These are phyloP conservation scores for Tenthredo distinguenda DNA, from an alignment of 2,888 invertebrate genomes.

Conservation along the genomic window DNA sequence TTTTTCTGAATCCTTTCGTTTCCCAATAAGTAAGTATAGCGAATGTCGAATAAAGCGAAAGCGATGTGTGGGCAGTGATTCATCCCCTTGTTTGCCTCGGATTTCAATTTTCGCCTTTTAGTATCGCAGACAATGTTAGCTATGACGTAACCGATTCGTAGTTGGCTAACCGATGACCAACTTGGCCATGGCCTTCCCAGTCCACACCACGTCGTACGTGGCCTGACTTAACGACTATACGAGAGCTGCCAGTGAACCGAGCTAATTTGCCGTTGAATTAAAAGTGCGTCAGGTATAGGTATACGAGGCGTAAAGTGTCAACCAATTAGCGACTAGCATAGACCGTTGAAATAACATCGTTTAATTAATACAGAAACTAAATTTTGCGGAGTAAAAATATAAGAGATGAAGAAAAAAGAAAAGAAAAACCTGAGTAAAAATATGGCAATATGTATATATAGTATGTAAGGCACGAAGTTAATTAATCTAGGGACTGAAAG, in stretches of 20 bases:
- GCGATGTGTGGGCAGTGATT: slow-evolving; percentile 14
- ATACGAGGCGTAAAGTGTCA: not conserved
- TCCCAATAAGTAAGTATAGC: not conserved
- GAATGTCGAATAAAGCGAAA: not conserved
- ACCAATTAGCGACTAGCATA: slow-evolving; percentile 18
- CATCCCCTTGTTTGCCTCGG: slow-evolving; percentile 31
- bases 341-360: not conserved
- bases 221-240: slow-evolving; percentile 31
- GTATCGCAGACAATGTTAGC: slow-evolving; percentile 11
- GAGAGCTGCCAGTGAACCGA: slow-evolving; percentile 14
- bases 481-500: slow-evolving; percentile 7
- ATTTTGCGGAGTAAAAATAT: slow-evolving; percentile 4
- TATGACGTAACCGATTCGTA: slow-evolving; percentile 37
- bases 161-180: slow-evolving; percentile 44
- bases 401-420: not conserved
- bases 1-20: not conserved
- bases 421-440: not conserved
- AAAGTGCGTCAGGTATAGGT: not conserved
- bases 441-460: not conserved
- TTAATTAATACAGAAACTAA: slow-evolving; percentile 33
- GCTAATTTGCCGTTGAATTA: slow-evolving; percentile 37
- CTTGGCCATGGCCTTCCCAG: slow-evolving; percentile 45
- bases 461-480: slow-evolving; percentile 14
- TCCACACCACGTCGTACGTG: slow-evolving; percentile 31
- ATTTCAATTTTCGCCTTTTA: slow-evolving; percentile 11